Base-by-base conservation (phyloP, 2,888 invertebrate species). In the Cosmia trapezina region DNA sequence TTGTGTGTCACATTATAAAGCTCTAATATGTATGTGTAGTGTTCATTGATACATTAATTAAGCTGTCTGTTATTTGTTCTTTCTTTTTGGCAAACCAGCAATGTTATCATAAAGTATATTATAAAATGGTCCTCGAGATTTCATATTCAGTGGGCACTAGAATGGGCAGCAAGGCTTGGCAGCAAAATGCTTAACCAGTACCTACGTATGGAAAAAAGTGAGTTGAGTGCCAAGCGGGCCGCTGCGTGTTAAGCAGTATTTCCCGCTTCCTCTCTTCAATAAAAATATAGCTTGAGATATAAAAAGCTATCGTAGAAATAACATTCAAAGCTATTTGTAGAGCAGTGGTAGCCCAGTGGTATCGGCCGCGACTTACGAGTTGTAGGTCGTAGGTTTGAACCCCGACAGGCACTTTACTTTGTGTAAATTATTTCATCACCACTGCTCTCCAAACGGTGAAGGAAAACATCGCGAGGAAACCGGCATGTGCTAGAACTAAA, bases 271-370 rank as follows among this genome's bases (percentile, higher is more conserved):
- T 2, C 45, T 56, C 12, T 72, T 28, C 12, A 73, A 43, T 47
- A 12, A 45, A 70, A 61, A 80, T 41, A 47, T n/a, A 53, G 14
- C 33, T 49, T 45, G 37, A 33, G 47, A 62, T 41, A 59, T 53
- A 19, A 65, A 14, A 71, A 64, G 28, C 28, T 56, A 22, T 33
- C 19, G 12, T 33, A 63, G 9, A 61, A 47, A 79, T 64, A 71
- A 79, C 37, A 9, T 80, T 75, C 51, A 28, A 62, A 17, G 43
- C 19, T 28, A 28, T n/a, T n/a, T n/a, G n/a, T n/a, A n/a, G n/a
- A n/a, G n/a, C n/a, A n/a, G n/a, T n/a, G n/a, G n/a, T n/a, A n/a
- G n/a, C n/a, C n/a, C n/a, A n/a, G n/a, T n/a, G 28, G 28, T 28
- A 28, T 2, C 28, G 28, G 28, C 28, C 28, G 28, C 28, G 28